These are phyloP conservation scores for Drosophila pseudotakahashii DNA, from an alignment of 2,888 invertebrate species.

Conservation along the genomic window DNA sequence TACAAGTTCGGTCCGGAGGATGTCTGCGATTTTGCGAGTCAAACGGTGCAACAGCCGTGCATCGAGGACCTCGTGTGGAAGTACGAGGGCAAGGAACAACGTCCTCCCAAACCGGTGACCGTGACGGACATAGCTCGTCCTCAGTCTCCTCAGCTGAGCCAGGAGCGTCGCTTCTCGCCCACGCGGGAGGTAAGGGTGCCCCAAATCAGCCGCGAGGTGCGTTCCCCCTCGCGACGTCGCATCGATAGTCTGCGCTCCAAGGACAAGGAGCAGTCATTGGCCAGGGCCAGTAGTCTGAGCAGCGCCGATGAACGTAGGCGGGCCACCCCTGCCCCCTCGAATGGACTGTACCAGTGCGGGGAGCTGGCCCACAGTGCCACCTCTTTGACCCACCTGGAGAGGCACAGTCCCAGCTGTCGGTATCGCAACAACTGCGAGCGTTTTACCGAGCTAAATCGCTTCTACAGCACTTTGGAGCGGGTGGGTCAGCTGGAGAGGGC, in stretches of 20 bases:
- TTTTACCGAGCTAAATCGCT: conserved; percentile 93
- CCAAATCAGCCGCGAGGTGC: conserved; percentile 83
- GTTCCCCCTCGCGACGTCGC: conserved; percentile 88
- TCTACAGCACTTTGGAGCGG: conserved; percentile 93
- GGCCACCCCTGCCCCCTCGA: conserved; percentile 6
- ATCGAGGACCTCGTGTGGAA: conserved; percentile 83
- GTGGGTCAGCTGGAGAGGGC: conserved; percentile 92
- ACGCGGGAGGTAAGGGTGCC: conserved; percentile 84
- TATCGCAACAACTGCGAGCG: conserved; percentile 88
- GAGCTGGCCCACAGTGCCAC: conserved; percentile 82
- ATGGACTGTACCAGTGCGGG: conserved; percentile 78
- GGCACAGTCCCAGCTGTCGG: conserved; percentile 81
- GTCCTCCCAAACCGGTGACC: conserved; percentile 15
- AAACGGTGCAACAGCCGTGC: conserved; percentile 80
- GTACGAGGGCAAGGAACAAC: conserved; percentile 70
- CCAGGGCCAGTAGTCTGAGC: conserved; percentile 88
- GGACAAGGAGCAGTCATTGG: conserved; percentile 71
- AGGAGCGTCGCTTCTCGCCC: conserved; percentile 76
- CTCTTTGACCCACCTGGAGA: conserved; percentile 85
- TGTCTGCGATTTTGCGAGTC: conserved; percentile 53
- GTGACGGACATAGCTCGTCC: conserved; percentile 66
- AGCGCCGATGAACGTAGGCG: conserved; percentile 85
- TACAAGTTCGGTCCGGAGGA: conserved; percentile 87
- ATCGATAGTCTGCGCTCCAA: conserved; percentile 85
- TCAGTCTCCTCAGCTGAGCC: conserved; percentile 56